Conservation (phyloP, 2,797 vertebrate species). For the Rhinichthys osculus region DNA sequence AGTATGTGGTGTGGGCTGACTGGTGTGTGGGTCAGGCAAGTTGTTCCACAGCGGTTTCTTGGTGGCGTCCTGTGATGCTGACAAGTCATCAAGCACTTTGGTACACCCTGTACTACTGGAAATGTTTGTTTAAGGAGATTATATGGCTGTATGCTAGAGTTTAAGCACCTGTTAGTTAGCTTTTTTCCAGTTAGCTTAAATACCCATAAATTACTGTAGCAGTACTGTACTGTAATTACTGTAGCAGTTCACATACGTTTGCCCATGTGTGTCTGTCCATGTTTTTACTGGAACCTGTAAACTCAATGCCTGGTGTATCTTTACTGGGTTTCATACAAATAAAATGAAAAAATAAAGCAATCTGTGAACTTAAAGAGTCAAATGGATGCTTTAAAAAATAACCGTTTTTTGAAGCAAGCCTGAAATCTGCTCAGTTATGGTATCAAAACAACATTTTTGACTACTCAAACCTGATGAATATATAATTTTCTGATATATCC, state of each 20-base stretch:
- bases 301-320: constrained; percentile 31
- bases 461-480: neutral
- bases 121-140: constrained; percentile 23
- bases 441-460: neutral
- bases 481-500: neutral
- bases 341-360: neutral
- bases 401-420: neutral
- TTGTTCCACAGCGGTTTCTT: neutral
- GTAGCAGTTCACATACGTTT: neutral
- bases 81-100: neutral
- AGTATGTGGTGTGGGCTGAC: neutral
- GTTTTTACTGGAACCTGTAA: constrained; percentile 31
- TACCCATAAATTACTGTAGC: constrained; percentile 4
- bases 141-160: neutral
- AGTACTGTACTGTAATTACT: constrained; percentile 29
- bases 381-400: neutral
- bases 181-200: constrained; percentile 8
- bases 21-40: too few species aligned
- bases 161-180: constrained; percentile 13
- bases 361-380: neutral
- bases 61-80: neutral
- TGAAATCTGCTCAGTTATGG: constrained; percentile 51
- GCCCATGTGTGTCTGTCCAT: constrained; percentile 44
- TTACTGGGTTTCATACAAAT: constrained; percentile 51
- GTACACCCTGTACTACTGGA: neutral